phyloP scores from a whole-genome alignment of 1,140 invertebrate species.

The Scaptomyza pallida region DNA sequence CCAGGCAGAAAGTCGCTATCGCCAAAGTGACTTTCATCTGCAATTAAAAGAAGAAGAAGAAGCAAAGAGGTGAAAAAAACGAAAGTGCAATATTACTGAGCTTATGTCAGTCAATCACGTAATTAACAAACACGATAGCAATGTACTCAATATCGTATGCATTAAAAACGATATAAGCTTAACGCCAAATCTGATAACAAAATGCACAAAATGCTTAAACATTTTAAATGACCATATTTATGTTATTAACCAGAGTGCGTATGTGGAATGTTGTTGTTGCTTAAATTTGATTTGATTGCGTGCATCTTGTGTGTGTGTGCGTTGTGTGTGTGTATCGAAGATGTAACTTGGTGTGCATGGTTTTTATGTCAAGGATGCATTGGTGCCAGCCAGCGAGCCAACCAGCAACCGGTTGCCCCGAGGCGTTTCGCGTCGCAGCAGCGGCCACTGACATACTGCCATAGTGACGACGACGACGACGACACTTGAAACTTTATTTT shows the following conservation, averaged over 20 bases:
- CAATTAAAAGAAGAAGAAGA: slow-evolving; percentile 33
- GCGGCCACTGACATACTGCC: slow-evolving; percentile 79
- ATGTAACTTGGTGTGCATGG: slow-evolving; percentile 66
- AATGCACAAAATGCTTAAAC: background rate
- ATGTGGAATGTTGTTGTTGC: slow-evolving; percentile 68
- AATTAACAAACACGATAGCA: no score
- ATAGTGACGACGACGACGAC: slow-evolving; percentile 52
- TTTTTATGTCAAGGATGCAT: slow-evolving; percentile 84
- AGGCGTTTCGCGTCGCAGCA: slow-evolving; percentile 45
- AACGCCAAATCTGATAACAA: background rate
- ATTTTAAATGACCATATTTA: background rate
- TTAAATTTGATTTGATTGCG: slow-evolving; percentile 57
- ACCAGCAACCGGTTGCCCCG: slow-evolving; percentile 79
- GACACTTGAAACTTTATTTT: slow-evolving; percentile 80
- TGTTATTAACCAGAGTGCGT: slow-evolving; percentile 43
- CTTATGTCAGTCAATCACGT: no score
- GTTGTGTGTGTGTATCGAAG: slow-evolving; percentile 51
- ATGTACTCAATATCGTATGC: no score
- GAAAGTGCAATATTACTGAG: no score
- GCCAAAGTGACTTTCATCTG: slow-evolving; percentile 84
- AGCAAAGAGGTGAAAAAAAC: slow-evolving; percentile 12
- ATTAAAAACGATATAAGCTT: background rate
- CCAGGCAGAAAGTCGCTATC: slow-evolving; percentile 83
- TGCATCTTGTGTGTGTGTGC: slow-evolving; percentile 13
- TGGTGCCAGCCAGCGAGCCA: slow-evolving; percentile 43